Base-by-base conservation (phyloP, 2,797 vertebrate species). In the Furcifer pardalis region DNA sequence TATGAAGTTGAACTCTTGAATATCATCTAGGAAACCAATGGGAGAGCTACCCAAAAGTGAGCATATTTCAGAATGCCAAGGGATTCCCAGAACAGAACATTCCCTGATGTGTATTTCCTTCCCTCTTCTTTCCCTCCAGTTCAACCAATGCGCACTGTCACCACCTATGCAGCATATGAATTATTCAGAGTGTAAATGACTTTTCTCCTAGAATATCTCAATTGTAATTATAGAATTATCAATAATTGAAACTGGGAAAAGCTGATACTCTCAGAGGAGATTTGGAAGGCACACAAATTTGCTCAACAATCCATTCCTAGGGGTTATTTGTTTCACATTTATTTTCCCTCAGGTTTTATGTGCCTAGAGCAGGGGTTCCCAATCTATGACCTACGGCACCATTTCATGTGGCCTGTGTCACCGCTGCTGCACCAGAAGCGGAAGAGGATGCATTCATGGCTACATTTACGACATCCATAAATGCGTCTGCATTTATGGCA, bases 171-270 rank as follows among this genome's bases (percentile, higher is more conserved):
- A 72, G 4, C 66, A 83, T 91, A 90, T 90, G 84, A 92, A 92
- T 93, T 88, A 93, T 92, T 90, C 88, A 92, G 62, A 84, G 77
- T 23, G 46, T 56, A 71, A 76, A 78, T n/a, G 85, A 85, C 88
- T 88, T 77, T 81, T 82, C 87, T 86, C 83, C 74, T 72, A 92
- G 77, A 90, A 93, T 91, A 86, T 85, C 89, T 76, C 90, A 86
- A 86, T 77, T 80, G 79, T 89, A 84, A 44, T 71, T 77, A 8
- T 25, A 6, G 44, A 77, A 76, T 0, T 76, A 89, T 86, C 49
- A 81, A 44, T 84, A 80, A 93, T 87, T 83, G 66, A 90, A 92
- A 90, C 77, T 1, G 8, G 17, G 19, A 56, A 79, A 44, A 91
- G 68, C 10, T 82, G 82, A 82, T 71, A 59, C 42, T 68, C 75